These are phyloP conservation scores for Papilio elwesi DNA, from an alignment of 2,888 invertebrate species.

Conservation along the genomic window DNA sequence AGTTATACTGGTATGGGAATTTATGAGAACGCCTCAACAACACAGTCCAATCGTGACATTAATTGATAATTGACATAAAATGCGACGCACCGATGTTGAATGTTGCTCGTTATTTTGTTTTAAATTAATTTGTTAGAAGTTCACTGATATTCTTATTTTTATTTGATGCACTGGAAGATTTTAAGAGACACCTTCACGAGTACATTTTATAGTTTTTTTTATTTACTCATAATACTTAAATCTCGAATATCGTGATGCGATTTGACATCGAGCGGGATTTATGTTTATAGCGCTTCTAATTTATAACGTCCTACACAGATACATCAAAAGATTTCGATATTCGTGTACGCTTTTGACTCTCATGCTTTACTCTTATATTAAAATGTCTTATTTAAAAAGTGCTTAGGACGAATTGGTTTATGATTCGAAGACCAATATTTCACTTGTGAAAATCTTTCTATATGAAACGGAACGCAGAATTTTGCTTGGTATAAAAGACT, in stretches of 20 bases:
- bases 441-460: no score
- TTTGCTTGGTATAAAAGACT: no score
- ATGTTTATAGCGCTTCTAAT: slow-evolving; percentile 78
- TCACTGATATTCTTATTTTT: slow-evolving; percentile 37
- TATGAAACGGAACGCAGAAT: no score
- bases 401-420: not conserved
- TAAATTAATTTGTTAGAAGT: slow-evolving; percentile 38
- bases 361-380: slow-evolving; percentile 30
- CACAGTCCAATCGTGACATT: slow-evolving; percentile 17
- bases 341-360: slow-evolving; percentile 55
- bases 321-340: slow-evolving; percentile 70
- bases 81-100: slow-evolving; percentile 1
- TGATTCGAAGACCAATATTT: no score
- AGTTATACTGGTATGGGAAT: slow-evolving; percentile 9
- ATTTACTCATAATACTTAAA: slow-evolving; percentile 58
- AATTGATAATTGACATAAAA: slow-evolving; percentile 14
- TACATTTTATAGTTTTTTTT: slow-evolving; percentile 50
- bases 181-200: slow-evolving; percentile 58
- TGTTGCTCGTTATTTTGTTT: slow-evolving; percentile 25
- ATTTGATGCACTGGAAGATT: slow-evolving; percentile 41
- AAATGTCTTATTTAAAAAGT: slow-evolving; percentile 23
- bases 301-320: slow-evolving; percentile 73
- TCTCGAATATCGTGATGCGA: slow-evolving; percentile 76
- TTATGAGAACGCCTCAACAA: slow-evolving; percentile 8
- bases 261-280: slow-evolving; percentile 77